Evolutionary conservation across 2,113 vertebrate species (phyloP).

Genomic region (Casuarius casuarius): DNA sequence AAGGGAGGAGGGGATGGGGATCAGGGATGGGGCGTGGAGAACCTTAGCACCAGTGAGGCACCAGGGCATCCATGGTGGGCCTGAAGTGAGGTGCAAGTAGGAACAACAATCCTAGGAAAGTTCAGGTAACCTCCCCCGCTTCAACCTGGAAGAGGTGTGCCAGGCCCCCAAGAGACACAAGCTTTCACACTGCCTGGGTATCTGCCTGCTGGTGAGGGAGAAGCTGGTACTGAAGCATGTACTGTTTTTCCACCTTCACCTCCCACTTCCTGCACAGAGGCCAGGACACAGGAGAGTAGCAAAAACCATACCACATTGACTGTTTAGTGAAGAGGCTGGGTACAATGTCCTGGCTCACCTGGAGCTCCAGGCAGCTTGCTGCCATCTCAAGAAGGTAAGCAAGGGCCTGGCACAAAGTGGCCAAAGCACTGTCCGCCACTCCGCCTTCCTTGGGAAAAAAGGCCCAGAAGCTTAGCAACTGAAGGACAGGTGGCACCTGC

Average conservation of each 20-base stretch:
- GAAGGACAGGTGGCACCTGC: neutral
- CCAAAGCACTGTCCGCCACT: neutral
- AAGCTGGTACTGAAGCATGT: neutral
- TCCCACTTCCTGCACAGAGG: neutral
- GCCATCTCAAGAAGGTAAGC: neutral
- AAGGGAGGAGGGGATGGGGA: neutral
- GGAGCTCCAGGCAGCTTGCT: neutral
- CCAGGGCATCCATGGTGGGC: too few species aligned
- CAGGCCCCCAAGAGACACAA: neutral
- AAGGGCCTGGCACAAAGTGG: neutral
- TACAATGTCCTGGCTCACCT: neutral
- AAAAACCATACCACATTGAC: neutral
- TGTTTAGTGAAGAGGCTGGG: constrained; percentile 14
- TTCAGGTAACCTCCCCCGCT: neutral
- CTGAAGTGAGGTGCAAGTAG: accelerated
- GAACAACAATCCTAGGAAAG: neutral
- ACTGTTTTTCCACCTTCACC: neutral
- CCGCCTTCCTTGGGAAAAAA: neutral
- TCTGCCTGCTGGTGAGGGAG: neutral
- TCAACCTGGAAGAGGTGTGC: neutral
- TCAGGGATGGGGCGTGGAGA: neutral
- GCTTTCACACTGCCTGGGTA: too few species aligned
- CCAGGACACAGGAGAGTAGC: neutral
- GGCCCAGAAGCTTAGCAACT: neutral
- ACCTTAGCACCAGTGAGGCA: neutral